A percentile compares a stretch with the other conserved stretches of the same genome.
Conservation (phyloP, 1,140 invertebrate genomes). For the Aleiodes sp. region DNA sequence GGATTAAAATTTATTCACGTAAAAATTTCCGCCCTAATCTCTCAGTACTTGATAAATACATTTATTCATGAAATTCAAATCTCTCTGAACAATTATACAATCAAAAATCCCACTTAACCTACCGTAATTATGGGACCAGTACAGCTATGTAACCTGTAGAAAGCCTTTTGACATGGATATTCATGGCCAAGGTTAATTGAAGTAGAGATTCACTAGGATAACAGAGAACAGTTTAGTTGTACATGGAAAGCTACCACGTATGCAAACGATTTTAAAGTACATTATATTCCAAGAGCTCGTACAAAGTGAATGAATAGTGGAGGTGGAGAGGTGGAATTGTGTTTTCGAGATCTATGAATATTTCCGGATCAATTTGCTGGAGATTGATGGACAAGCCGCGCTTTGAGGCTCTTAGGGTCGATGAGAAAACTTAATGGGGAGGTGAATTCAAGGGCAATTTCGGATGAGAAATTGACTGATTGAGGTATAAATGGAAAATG, state of each 20-base stretch:
- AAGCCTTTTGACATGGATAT: conserved; percentile 27
- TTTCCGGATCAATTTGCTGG: background rate
- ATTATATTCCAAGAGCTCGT: background rate
- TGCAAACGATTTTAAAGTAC: background rate
- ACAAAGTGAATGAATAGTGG: background rate
- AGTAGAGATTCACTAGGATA: conserved; percentile 23
- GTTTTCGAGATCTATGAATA: background rate
- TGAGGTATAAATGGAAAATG: too few species aligned
- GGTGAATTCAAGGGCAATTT: too few species aligned
- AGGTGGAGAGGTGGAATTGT: background rate
- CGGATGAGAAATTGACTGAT: too few species aligned
- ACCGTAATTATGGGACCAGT: background rate
- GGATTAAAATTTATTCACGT: too few species aligned
- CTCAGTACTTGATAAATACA: too few species aligned
- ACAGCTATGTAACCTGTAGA: background rate
- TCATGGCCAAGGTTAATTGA: conserved; percentile 34
- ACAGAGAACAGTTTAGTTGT: conserved; percentile 13
- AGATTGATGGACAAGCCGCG: background rate
- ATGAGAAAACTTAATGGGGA: too few species aligned
- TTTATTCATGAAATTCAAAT: too few species aligned
- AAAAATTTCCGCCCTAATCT: too few species aligned
- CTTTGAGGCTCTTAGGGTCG: too few species aligned
- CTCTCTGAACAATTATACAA: too few species aligned
- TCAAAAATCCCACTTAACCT: background rate
- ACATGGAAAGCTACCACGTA: background rate